Evolutionary conservation across 2,888 invertebrate genomes (phyloP).

Genomic region (Nasonovia ribisnigri): DNA sequence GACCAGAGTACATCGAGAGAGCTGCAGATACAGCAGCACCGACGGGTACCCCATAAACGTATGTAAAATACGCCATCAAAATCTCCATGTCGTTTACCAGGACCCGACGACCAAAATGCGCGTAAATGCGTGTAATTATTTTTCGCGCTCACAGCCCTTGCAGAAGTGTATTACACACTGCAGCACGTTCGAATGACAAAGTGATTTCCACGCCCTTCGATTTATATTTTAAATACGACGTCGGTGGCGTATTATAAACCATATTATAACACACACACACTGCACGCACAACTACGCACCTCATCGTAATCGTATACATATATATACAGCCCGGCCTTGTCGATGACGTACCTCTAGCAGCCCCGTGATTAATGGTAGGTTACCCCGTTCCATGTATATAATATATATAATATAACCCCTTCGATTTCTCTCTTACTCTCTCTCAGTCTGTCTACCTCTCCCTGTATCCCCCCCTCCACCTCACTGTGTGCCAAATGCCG

Average conservation of each 20-base stretch:
- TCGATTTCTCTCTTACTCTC: slow-evolving; percentile 34
- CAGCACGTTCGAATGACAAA: slow-evolving; percentile 54
- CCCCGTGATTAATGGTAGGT: slow-evolving; percentile 59
- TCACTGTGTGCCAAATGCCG: slow-evolving; percentile 51
- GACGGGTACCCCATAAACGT: not conserved
- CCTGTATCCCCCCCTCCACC: not conserved
- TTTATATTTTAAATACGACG: slow-evolving; percentile 45
- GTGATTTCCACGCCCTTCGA: slow-evolving; percentile 64
- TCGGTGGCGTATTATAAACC: not conserved
- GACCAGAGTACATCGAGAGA: not conserved
- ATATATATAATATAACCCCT: slow-evolving; percentile 29
- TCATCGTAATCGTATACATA: not conserved
- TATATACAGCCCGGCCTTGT: slow-evolving; percentile 11
- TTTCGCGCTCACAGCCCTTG: not conserved
- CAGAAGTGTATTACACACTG: not conserved
- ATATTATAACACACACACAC: not conserved
- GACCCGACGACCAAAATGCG: not conserved
- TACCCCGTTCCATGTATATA: slow-evolving; percentile 38
- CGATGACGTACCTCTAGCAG: slow-evolving; percentile 59
- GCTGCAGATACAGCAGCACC: not conserved
- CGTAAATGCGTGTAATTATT: slow-evolving; percentile 38
- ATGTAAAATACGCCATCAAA: not conserved
- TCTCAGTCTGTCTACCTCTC: not conserved
- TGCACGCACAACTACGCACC: not conserved
- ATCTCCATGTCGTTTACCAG: not conserved